These are phyloP conservation scores for Eulemur rubriventer DNA, from an alignment of 2,797 vertebrate species.

Conservation along the genomic window DNA sequence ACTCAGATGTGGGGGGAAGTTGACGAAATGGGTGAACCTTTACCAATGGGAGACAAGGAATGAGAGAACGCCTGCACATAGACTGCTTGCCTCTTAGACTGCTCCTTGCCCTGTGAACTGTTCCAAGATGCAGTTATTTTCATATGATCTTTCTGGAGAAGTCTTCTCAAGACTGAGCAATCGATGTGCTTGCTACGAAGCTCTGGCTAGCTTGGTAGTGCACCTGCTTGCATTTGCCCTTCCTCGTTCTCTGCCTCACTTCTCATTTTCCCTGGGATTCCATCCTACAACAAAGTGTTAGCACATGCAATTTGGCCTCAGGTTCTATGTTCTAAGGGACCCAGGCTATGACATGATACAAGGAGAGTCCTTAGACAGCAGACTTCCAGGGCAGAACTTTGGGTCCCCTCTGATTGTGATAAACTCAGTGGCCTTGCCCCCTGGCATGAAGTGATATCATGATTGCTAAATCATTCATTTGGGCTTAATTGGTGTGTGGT, in stretches of 20 bases:
- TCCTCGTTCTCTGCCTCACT: background rate
- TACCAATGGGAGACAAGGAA: background rate
- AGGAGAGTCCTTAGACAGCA: background rate
- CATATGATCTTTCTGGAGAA: background rate
- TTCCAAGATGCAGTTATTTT: background rate
- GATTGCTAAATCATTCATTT: background rate
- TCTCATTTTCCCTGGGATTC: background rate
- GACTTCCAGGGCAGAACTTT: background rate
- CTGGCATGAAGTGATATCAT: background rate
- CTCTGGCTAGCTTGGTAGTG: background rate
- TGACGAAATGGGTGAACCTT: background rate
- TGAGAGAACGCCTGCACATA: background rate
- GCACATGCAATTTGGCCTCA: background rate
- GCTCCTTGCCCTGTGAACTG: background rate
- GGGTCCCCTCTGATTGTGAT: background rate
- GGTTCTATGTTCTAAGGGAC: background rate
- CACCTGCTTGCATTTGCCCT: background rate
- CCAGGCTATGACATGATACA: background rate
- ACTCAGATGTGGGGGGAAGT: background rate
- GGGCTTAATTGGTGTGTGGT: background rate
- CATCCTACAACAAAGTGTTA: background rate
- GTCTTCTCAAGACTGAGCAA: background rate
- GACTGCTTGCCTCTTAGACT: background rate
- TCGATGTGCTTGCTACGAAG: background rate
- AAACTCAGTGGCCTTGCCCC: background rate